Base-by-base conservation (phyloP, 2,888 invertebrate genomes). In the Erebia epiphron region DNA sequence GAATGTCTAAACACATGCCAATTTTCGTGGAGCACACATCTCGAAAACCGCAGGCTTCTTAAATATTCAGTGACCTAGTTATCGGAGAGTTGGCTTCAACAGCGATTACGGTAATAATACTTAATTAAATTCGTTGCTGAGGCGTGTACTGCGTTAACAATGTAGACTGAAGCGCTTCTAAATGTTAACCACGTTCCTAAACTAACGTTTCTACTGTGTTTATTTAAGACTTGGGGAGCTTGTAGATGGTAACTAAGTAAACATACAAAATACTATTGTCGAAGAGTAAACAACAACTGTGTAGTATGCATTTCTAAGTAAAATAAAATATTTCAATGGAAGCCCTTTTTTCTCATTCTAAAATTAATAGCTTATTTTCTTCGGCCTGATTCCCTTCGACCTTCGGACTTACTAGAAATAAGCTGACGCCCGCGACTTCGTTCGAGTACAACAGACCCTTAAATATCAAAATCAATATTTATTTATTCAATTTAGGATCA, bases 71-170 rank as follows among this genome's bases (percentile, higher is more conserved):
- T 58, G 70, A 71, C 57, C 57, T 46, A 71, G 66, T 64, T 73
- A 65, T 56, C 56, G 50, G 56, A 70, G 70, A 63, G 63, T 73
- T 71, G 67, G 60, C 58, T 70, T 62, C 63, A 43, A 41, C 57
- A 62, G 70, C 65, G 68, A 73, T 66, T 68, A 65, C 71, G 68
- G 54, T 73, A 73, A 73, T 71, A 71, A 68, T 52, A 63, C 63
- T 68, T 71, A 71, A 73, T 73, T 73, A 63, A 71, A 68, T 71
- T 73, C 71, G 62, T 70, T 71, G 62, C 70, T 57, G 41, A 65
- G 61, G 61, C 62, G 68, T 68, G 66, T 68, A 60, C 56, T 49
- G 68, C 57, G 62, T 61, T 72, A 70, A 62, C 66, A 63, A 58
- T 67, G 58, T 72, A 63, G 64, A 62, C 13, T 54, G 46, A 52